Conservation (phyloP, 2,113 vertebrate species). For the Elaphurus davidianus region DNA sequence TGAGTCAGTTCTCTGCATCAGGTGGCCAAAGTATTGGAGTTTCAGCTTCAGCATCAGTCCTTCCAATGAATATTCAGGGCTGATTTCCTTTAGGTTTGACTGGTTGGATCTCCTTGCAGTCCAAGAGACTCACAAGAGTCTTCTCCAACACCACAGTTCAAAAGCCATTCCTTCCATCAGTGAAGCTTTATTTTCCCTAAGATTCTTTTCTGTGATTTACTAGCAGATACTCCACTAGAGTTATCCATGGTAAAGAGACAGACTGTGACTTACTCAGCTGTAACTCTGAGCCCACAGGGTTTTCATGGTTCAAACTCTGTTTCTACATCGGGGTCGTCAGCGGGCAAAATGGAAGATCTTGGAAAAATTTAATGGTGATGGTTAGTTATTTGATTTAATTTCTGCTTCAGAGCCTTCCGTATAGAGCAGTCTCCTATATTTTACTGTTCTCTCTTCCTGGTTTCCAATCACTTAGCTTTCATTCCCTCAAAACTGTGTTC, state of each 20-base stretch:
- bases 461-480: background rate
- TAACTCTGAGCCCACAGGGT: background rate
- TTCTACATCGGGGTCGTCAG: background rate
- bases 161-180: background rate
- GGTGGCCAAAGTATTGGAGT: fast-evolving
- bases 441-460: background rate
- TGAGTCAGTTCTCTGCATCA: background rate
- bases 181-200: background rate
- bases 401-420: background rate
- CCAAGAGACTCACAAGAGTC: background rate
- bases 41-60: background rate
- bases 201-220: background rate
- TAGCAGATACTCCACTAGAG: background rate
- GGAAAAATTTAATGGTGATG: background rate
- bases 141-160: background rate
- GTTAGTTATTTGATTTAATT: slow-evolving; percentile 15
- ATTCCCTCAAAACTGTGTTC: background rate
- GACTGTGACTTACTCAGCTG: background rate
- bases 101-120: background rate
- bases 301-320: background rate
- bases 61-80: background rate
- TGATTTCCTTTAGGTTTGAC: background rate
- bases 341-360: background rate
- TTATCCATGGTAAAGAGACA: background rate
- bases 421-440: background rate